Evolutionary conservation across 2,113 vertebrate species (phyloP).

Genomic region (Dicrurus megarhynchus): DNA sequence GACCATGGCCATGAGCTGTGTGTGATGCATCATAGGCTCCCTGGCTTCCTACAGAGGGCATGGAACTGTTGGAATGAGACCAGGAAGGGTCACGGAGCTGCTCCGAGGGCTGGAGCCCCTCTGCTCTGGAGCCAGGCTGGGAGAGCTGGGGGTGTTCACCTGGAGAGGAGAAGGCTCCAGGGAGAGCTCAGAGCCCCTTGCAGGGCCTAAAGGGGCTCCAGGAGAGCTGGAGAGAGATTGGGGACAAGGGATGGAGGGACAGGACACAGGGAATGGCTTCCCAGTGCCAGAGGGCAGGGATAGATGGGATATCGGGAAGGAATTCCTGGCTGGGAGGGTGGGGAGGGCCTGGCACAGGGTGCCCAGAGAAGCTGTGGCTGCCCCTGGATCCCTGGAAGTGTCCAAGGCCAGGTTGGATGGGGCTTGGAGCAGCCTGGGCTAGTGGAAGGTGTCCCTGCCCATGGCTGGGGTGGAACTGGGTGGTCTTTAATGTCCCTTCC

Average conservation of each 20-base stretch:
- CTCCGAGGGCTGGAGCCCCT: neutral
- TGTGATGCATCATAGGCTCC: neutral
- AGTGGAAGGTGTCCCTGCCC: neutral
- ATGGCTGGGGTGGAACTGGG: fast-evolving
- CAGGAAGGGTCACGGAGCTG: neutral
- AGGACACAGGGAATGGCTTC: neutral
- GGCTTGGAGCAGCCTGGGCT: fast-evolving
- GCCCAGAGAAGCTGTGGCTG: neutral
- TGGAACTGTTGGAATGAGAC: neutral
- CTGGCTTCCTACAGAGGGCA: neutral
- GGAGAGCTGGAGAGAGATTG: neutral
- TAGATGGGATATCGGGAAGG: neutral
- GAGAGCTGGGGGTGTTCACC: neutral
- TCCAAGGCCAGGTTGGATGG: fast-evolving
- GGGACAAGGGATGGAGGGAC: neutral
- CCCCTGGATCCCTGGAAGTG: neutral
- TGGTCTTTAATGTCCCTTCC: fast-evolving
- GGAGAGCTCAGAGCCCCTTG: neutral
- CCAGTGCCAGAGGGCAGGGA: fast-evolving
- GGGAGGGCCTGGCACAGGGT: fast-evolving
- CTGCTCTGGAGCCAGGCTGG: neutral
- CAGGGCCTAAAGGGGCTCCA: neutral
- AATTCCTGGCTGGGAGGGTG: fast-evolving
- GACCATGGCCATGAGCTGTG: fast-evolving
- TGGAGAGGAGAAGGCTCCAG: neutral